Evolutionary conservation across 2,113 vertebrate genomes (phyloP).

Genomic region (Electrona antarctica): DNA sequence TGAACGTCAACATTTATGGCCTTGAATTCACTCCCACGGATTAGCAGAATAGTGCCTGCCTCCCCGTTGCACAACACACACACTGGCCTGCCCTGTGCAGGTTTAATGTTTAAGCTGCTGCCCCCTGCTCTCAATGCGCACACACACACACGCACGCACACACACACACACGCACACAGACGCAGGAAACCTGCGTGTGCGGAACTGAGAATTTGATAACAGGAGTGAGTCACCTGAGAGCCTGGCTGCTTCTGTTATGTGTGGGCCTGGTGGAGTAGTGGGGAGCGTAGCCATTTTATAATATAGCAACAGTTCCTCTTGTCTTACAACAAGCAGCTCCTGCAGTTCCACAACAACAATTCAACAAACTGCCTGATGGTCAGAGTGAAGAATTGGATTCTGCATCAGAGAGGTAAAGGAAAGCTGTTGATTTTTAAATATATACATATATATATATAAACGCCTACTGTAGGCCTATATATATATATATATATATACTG

Average conservation of each 20-base stretch:
- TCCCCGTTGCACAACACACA: conserved; percentile 35
- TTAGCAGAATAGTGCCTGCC: conserved; percentile 50
- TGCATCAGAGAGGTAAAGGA: conserved; percentile 25
- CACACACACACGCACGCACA: conserved; percentile 15
- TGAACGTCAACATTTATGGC: conserved; percentile 21
- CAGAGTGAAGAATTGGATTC: neutral
- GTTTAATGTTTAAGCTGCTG: conserved; percentile 77
- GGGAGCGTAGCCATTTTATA: conserved; percentile 51
- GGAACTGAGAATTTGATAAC: conserved; percentile 21
- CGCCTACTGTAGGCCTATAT: no score
- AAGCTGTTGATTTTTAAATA: neutral
- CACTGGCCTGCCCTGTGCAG: conserved; percentile 4
- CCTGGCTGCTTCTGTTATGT: conserved; percentile 31
- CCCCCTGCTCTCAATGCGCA: conserved; percentile 14
- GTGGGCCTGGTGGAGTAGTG: conserved; percentile 25
- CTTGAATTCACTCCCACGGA: conserved; percentile 29
- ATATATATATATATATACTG: neutral
- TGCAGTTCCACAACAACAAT: neutral
- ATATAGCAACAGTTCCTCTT: conserved; percentile 20
- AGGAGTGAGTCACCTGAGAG: conserved; percentile 58
- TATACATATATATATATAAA: neutral
- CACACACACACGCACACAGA: conserved; percentile 15
- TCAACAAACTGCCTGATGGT: conserved; percentile 2
- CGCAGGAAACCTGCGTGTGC: conserved; percentile 6
- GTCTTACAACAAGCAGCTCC: neutral